phyloP scores from a whole-genome alignment of 1,140 invertebrate species.

The Rhysida immarginata region DNA sequence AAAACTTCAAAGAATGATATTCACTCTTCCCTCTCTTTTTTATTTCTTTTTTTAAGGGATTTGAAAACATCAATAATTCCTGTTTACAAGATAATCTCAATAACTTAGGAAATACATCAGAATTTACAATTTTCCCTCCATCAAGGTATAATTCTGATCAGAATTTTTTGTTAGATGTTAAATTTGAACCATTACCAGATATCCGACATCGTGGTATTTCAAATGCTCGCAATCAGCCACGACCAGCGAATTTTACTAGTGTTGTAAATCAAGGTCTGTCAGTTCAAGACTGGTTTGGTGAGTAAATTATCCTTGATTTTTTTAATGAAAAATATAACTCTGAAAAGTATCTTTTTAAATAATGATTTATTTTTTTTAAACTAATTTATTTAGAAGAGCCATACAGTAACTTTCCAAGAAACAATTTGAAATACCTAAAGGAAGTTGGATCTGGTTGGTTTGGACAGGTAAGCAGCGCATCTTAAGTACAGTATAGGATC shows the following conservation, averaged over 20 bases:
- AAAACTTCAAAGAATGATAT: no score
- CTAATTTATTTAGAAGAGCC: slow-evolving; percentile 33
- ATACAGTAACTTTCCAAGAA: slow-evolving; percentile 53
- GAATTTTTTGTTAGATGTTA: slow-evolving; percentile 15
- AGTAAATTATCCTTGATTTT: slow-evolving; percentile 10
- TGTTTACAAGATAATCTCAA: no score
- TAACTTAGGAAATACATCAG: no score
- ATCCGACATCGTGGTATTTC: slow-evolving; percentile 14
- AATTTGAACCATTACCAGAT: slow-evolving; percentile 27
- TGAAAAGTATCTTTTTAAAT: background rate
- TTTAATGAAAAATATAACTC: background rate
- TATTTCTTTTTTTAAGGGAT: no score
- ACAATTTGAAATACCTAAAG: slow-evolving; percentile 59
- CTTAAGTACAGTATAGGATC: no score
- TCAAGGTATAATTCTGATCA: background rate
- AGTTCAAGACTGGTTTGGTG: slow-evolving; percentile 30
- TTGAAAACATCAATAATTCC: no score
- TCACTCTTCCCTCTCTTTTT: no score
- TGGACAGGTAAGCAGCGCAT: slow-evolving; percentile 57
- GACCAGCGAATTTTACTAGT: slow-evolving; percentile 17
- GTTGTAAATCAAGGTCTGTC: slow-evolving; percentile 14
- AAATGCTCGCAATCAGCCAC: background rate
- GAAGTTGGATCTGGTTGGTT: slow-evolving; percentile 77
- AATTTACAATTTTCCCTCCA: slow-evolving; percentile 18
- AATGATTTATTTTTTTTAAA: background rate